Evolutionary conservation across 2,113 vertebrate species (phyloP).

Genomic region (Pimephales promelas): DNA sequence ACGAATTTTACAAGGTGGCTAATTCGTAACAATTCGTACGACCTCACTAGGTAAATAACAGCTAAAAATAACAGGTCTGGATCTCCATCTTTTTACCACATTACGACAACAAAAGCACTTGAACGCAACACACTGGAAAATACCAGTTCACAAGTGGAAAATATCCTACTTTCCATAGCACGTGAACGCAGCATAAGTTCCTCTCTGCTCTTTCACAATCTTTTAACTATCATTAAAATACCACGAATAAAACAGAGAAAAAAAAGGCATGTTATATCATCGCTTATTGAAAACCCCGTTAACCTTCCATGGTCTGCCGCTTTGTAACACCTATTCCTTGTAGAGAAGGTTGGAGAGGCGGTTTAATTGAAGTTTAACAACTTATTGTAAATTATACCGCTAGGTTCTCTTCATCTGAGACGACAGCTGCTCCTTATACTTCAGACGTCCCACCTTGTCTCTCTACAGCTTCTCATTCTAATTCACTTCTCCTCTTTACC

Average conservation of each 20-base stretch:
- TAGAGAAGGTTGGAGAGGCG: constrained; percentile 2
- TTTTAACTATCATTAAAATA: background rate
- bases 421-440: constrained; percentile 21
- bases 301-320: constrained; percentile 14
- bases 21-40: too few relatives aligned
- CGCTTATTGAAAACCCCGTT: background rate
- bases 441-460: background rate
- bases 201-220: background rate
- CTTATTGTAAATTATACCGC: constrained; percentile 30
- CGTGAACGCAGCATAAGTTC: too few relatives aligned
- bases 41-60: too few relatives aligned
- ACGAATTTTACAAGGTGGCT: too few relatives aligned
- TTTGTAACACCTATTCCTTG: constrained; percentile 4
- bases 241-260: background rate
- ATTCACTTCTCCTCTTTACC: constrained; percentile 23
- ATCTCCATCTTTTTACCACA: too few relatives aligned
- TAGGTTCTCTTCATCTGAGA: constrained; percentile 31
- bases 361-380: constrained; percentile 49
- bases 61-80: too few relatives aligned
- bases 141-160: too few relatives aligned
- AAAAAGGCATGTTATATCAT: background rate
- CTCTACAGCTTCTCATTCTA: constrained; percentile 17
- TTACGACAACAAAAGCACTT: too few relatives aligned
- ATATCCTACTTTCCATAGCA: too few relatives aligned
- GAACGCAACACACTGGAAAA: too few relatives aligned